Base-by-base conservation (phyloP, 2,888 invertebrate species). In the Phrixothrix hirtus region DNA sequence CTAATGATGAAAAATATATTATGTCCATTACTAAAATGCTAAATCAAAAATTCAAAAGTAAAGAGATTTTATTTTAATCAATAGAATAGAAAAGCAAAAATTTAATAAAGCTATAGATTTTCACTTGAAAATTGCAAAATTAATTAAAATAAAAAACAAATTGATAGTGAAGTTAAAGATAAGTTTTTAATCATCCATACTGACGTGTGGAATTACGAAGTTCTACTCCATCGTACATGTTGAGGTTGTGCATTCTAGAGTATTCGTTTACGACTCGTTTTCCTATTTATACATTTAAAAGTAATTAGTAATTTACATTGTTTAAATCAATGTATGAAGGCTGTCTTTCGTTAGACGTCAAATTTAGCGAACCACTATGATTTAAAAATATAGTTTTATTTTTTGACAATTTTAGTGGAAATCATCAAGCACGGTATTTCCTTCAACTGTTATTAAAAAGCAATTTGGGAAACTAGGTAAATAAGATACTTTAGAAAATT, bases 221-320 rank as follows among this genome's bases (percentile, higher is more conserved):
- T 77, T 87, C 86, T 71, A 81, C 83, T 57, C 87, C 87, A 74
- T 86, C 87, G 80, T 86, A 87, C 78, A 87, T 83, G 79, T 85
- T 87, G 69, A 87, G 78, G 77, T 87, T 85, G 78, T 87, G 83
- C 67, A 83, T 83, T 78, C 83, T 81, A 69, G 87, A 86, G 76
- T 87, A 87, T 77, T 87, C 86, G 77, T 86, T 84, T 73, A 87
- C 84, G 66, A 84, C 83, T 76, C 82, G 80, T 78, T 87, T 87
- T 56, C 87, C 87, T 87, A 58, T 43, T 29, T n/a, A n/a, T n/a
- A n/a, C n/a, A n/a, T n/a, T n/a, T n/a, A n/a, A n/a, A n/a, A n/a
- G n/a, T n/a, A n/a, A n/a, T n/a, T n/a, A n/a, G n/a, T n/a, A n/a
- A n/a, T n/a, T n/a, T n/a, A n/a, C n/a, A n/a, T n/a, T n/a, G n/a